Evolutionary conservation across 2,797 vertebrate genomes (phyloP).

Genomic region (Delichon dasypus): DNA sequence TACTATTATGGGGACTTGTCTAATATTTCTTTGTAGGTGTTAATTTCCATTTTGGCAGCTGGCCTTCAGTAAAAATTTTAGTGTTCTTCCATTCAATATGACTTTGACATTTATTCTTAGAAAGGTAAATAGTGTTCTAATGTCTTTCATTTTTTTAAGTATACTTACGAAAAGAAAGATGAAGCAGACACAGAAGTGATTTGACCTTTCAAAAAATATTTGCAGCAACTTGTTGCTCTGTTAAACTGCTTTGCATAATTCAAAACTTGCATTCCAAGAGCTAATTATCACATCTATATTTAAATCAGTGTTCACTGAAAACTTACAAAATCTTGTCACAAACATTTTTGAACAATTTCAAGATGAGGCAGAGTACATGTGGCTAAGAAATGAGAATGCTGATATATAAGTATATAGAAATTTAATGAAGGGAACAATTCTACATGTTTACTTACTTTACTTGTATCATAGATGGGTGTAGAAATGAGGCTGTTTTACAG

Average conservation of each 20-base stretch:
- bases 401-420: neutral
- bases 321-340: neutral
- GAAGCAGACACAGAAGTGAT: neutral
- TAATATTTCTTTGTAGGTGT: slow-evolving; percentile 35
- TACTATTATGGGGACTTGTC: slow-evolving; percentile 8
- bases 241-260: slow-evolving; percentile 10
- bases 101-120: slow-evolving; percentile 71
- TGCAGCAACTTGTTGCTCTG: slow-evolving; percentile 4
- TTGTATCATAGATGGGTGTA: neutral
- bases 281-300: slow-evolving; percentile 21
- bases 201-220: slow-evolving; percentile 59
- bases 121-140: slow-evolving; percentile 62
- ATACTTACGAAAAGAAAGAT: slow-evolving; percentile 10
- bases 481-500: neutral
- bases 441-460: neutral
- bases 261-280: slow-evolving; percentile 22
- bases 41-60: slow-evolving; percentile 63
- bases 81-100: slow-evolving; percentile 31
- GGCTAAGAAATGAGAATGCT: neutral
- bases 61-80: slow-evolving; percentile 51
- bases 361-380: neutral
- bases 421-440: neutral
- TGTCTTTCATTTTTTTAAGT: slow-evolving; percentile 37
- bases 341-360: neutral
- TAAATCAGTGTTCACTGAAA: neutral